phyloP scores from a whole-genome alignment of 2,113 vertebrate species.

The Ammodytes dubius region DNA sequence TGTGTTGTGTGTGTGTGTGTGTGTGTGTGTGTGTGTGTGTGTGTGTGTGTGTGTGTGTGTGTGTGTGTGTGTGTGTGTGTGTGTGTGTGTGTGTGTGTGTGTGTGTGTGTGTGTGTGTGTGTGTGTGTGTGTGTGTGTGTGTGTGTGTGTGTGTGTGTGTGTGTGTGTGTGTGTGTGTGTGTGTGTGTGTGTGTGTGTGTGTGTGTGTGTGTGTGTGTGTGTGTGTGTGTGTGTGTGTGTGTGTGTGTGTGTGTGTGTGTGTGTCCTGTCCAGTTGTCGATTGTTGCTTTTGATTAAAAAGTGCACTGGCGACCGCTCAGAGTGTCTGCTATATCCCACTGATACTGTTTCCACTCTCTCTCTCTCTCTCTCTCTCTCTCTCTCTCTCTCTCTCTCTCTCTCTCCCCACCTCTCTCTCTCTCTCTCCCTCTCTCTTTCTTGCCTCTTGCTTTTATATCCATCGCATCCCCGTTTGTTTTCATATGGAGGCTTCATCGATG shows the following conservation, averaged over 20 bases:
- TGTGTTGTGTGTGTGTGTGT: slow-evolving; percentile 23
- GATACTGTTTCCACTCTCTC: slow-evolving; percentile 35
- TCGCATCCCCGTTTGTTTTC: too few relatives aligned
- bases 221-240: slow-evolving; percentile 49
- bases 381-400: not conserved
- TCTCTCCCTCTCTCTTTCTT: too few relatives aligned
- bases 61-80: slow-evolving; percentile 50
- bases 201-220: slow-evolving; percentile 24
- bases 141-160: slow-evolving; percentile 21
- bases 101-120: slow-evolving; percentile 40
- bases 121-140: slow-evolving; percentile 41
- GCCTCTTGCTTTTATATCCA: too few relatives aligned
- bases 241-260: slow-evolving; percentile 28
- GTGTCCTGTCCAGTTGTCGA: slow-evolving; percentile 57
- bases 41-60: slow-evolving; percentile 24
- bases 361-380: not conserved
- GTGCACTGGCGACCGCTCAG: slow-evolving; percentile 25
- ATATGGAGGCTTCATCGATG: too few relatives aligned
- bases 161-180: slow-evolving; percentile 32
- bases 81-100: slow-evolving; percentile 28
- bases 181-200: slow-evolving; percentile 33
- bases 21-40: slow-evolving; percentile 33
- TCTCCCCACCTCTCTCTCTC: not conserved
- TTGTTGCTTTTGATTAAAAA: slow-evolving; percentile 71
- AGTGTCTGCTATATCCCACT: slow-evolving; percentile 42